These are phyloP conservation scores for Calonectris borealis DNA, from an alignment of 2,113 vertebrate species.

Conservation along the genomic window DNA sequence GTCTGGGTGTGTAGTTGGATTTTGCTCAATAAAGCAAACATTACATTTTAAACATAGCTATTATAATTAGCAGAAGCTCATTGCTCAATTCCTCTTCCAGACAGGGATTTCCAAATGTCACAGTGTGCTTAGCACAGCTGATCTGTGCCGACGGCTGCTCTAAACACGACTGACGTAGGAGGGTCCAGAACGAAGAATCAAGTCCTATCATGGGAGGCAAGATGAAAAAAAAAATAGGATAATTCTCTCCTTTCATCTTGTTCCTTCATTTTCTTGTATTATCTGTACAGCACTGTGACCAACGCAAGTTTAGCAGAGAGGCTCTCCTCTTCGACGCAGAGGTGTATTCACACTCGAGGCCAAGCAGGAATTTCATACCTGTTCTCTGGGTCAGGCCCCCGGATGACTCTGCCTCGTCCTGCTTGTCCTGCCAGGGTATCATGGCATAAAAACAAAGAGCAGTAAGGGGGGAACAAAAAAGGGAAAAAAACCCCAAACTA, in stretches of 20 bases:
- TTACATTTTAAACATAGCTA: conserved; percentile 26
- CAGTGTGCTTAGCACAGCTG: not conserved
- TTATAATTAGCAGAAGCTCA: conserved; percentile 41
- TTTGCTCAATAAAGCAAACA: conserved; percentile 46
- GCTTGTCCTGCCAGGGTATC: not conserved
- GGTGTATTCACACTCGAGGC: not conserved
- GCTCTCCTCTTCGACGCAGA: not conserved
- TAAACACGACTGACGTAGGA: not conserved
- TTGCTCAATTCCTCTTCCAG: conserved; percentile 21
- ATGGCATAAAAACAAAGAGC: not conserved
- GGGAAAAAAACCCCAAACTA: accelerated
- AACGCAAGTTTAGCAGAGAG: not conserved
- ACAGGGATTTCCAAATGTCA: conserved; percentile 57
- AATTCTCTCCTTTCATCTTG: not conserved
- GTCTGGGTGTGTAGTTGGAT: not conserved
- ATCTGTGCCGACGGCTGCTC: not conserved
- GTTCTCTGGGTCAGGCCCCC: not conserved
- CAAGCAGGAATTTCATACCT: not conserved
- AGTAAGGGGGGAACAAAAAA: not conserved
- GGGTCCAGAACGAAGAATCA: not conserved
- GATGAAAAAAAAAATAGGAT: not conserved
- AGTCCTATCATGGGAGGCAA: not conserved
- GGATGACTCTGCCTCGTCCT: not conserved
- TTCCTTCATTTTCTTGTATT: not conserved
- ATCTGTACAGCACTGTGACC: not conserved